A percentile compares a stretch with the other conserved stretches of the same genome.
phyloP scores from a whole-genome alignment of 1,140 invertebrate genomes.

The Scylla paramamosain region DNA sequence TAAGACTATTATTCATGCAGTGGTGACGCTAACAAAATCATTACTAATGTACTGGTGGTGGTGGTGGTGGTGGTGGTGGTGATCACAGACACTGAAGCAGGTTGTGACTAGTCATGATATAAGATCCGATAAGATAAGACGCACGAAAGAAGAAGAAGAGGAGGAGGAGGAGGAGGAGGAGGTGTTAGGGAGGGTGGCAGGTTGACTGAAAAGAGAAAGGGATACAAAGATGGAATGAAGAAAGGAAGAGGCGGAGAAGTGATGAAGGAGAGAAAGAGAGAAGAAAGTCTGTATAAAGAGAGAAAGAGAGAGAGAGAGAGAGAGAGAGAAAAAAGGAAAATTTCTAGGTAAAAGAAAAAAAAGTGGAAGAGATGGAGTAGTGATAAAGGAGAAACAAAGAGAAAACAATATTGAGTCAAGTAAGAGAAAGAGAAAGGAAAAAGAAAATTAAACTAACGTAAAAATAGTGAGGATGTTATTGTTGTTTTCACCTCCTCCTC shows the following conservation, averaged over 20 bases:
- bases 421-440: no score
- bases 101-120: background rate
- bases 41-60: no score
- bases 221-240: background rate
- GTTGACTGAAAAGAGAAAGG: background rate
- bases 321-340: background rate
- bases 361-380: no score
- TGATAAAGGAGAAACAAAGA: no score
- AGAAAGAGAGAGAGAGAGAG: background rate
- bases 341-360: no score
- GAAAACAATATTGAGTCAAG: no score
- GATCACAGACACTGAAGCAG: background rate
- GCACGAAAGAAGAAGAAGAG: no score
- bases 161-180: background rate
- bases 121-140: background rate
- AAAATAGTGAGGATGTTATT: no score
- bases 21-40: no score
- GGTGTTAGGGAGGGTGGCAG: background rate
- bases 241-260: background rate
- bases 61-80: constrained; percentile 16
- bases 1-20: background rate
- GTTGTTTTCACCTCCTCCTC: no score
- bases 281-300: background rate
- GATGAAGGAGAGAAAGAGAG: background rate
- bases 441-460: no score